These are phyloP conservation scores for Columbina picui DNA, from an alignment of 2,113 vertebrate genomes.

Conservation along the genomic window DNA sequence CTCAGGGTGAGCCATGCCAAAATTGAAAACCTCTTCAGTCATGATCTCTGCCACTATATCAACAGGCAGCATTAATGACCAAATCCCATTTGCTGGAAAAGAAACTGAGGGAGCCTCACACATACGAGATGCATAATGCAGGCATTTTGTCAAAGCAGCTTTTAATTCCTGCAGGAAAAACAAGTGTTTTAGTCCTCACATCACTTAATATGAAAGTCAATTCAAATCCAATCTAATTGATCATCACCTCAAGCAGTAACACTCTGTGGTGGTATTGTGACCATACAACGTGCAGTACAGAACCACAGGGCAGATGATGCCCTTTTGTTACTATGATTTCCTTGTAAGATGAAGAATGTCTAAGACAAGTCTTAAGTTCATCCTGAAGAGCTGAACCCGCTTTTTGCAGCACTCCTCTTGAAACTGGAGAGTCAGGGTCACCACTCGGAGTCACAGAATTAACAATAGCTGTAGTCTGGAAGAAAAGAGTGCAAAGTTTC, in stretches of 20 bases:
- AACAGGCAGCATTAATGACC: background rate
- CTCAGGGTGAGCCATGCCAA: background rate
- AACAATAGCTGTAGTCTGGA: conserved; percentile 83
- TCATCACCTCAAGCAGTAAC: conserved; percentile 6
- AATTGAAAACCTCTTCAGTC: conserved; percentile 56
- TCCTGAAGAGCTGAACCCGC: conserved; percentile 51
- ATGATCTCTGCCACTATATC: conserved; percentile 69
- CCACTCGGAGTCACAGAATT: background rate
- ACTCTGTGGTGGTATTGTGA: accelerated
- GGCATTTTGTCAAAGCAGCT: conserved; percentile 24
- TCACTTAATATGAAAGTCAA: background rate
- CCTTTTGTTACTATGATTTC: conserved; percentile 40
- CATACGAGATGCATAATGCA: too few relatives aligned
- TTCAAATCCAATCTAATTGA: background rate
- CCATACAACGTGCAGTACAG: conserved; percentile 74
- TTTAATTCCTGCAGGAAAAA: conserved; percentile 71
- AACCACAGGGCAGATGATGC: background rate
- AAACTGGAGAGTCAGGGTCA: background rate
- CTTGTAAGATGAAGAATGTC: accelerated
- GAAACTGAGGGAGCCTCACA: conserved; percentile 58
- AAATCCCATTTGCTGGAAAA: conserved; percentile 82
- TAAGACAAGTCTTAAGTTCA: background rate
- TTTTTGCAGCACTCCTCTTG: conserved; percentile 50
- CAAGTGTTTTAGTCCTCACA: background rate
- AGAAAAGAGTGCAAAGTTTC: conserved; percentile 9